Conservation (phyloP, 2,113 vertebrate genomes). For the Pedionomus torquatus region DNA sequence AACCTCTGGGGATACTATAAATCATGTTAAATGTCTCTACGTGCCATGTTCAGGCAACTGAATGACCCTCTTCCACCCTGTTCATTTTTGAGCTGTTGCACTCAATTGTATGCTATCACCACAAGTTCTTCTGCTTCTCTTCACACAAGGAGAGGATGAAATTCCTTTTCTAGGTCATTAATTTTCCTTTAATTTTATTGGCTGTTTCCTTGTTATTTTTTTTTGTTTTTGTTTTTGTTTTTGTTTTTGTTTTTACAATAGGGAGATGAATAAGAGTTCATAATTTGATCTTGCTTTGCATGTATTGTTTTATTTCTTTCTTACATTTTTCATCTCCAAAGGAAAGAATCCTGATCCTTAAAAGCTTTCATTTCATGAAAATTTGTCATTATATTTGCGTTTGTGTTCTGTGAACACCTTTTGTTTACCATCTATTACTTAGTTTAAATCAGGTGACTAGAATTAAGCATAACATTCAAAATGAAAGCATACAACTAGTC, state of each 20-base stretch:
- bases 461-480: background rate
- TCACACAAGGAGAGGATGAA: background rate
- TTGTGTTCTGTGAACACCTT: background rate
- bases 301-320: background rate
- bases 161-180: background rate
- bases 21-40: background rate
- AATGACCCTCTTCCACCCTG: background rate
- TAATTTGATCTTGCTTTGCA: background rate
- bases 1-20: background rate
- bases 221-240: background rate
- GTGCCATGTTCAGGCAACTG: background rate
- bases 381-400: background rate
- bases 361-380: background rate
- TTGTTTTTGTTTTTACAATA: background rate
- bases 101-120: background rate
- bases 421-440: background rate
- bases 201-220: background rate
- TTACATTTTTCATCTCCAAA: background rate
- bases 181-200: background rate
- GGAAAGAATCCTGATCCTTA: background rate
- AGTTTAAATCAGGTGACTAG: background rate
- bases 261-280: background rate
- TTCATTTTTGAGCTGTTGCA: background rate
- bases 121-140: slow-evolving; percentile 4
- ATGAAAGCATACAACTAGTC: background rate